These are phyloP conservation scores for Chaenodraco wilsoni DNA, from an alignment of 2,797 vertebrate genomes.

Conservation along the genomic window DNA sequence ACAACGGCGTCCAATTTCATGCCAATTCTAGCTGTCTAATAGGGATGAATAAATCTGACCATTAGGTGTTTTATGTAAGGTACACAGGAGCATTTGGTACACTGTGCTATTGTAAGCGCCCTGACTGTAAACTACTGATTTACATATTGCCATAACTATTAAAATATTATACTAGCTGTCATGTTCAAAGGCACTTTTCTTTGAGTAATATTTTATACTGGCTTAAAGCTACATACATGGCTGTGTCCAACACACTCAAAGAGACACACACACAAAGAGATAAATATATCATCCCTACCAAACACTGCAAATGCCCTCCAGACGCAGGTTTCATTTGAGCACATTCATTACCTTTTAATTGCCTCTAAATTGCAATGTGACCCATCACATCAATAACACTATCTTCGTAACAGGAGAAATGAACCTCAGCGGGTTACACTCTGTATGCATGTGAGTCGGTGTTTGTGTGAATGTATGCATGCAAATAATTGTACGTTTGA, in stretches of 20 bases:
- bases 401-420: constrained; percentile 80
- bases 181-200: constrained; percentile 49
- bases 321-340: constrained; percentile 87
- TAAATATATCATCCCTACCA: constrained; percentile 78
- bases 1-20: constrained; percentile 57
- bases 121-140: constrained; percentile 21
- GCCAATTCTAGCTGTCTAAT: constrained; percentile 50
- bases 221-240: constrained; percentile 58
- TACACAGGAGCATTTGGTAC: neutral
- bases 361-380: constrained; percentile 92
- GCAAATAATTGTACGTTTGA: constrained; percentile 11
- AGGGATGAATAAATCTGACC: constrained; percentile 34
- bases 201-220: constrained; percentile 33
- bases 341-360: constrained; percentile 95
- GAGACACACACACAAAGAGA: constrained; percentile 10
- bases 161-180: constrained; percentile 28
- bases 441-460: constrained; percentile 4
- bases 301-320: constrained; percentile 83
- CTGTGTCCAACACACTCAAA: constrained; percentile 37
- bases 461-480: constrained; percentile 24
- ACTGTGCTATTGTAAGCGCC: neutral
- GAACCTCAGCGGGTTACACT: constrained; percentile 45
- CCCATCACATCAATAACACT: constrained; percentile 86
- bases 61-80: constrained; percentile 38
- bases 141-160: constrained; percentile 24